phyloP scores from a whole-genome alignment of 2,888 invertebrate genomes.

The Zhuqinia jingwanae region DNA sequence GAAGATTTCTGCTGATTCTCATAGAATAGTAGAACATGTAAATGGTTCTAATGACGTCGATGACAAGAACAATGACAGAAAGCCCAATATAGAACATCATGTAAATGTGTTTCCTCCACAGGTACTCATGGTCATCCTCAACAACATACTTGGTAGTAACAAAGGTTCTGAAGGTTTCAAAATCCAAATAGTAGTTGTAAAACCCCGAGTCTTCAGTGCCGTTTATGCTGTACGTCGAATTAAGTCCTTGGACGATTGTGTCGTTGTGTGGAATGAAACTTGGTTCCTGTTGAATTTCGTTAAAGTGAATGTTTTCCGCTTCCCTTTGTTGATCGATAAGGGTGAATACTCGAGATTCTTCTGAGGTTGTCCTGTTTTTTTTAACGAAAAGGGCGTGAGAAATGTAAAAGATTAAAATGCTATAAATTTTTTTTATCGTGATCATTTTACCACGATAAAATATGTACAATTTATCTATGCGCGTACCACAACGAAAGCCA shows the following conservation, averaged over 20 bases:
- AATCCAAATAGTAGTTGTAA: slow-evolving; percentile 59
- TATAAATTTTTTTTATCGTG: too few relatives aligned
- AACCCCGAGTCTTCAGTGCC: neutral
- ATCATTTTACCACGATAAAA: neutral
- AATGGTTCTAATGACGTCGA: slow-evolving; percentile 81
- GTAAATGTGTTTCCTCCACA: slow-evolving; percentile 80
- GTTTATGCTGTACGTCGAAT: slow-evolving; percentile 23
- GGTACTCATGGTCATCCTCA: slow-evolving; percentile 45
- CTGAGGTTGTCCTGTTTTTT: slow-evolving; percentile 52
- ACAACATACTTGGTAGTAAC: slow-evolving; percentile 2
- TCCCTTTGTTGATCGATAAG: neutral
- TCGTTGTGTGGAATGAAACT: slow-evolving; percentile 51
- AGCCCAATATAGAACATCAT: slow-evolving; percentile 81
- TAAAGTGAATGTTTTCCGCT: neutral
- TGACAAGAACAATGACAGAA: slow-evolving; percentile 79
- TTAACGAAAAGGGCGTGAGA: neutral
- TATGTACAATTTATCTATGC: neutral
- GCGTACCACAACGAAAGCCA: slow-evolving; percentile 81
- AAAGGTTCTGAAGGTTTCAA: slow-evolving; percentile 36
- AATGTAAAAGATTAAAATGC: slow-evolving; percentile 16
- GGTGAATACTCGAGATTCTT: slow-evolving; percentile 25
- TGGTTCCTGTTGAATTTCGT: neutral
- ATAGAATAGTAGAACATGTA: slow-evolving; percentile 81
- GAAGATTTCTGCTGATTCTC: slow-evolving; percentile 81
- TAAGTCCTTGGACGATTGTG: neutral